Evolutionary conservation across 2,797 vertebrate genomes (phyloP), one percentile per base, ranked within the genome.

Genomic region (Rousettus madagascariensis): DNA sequence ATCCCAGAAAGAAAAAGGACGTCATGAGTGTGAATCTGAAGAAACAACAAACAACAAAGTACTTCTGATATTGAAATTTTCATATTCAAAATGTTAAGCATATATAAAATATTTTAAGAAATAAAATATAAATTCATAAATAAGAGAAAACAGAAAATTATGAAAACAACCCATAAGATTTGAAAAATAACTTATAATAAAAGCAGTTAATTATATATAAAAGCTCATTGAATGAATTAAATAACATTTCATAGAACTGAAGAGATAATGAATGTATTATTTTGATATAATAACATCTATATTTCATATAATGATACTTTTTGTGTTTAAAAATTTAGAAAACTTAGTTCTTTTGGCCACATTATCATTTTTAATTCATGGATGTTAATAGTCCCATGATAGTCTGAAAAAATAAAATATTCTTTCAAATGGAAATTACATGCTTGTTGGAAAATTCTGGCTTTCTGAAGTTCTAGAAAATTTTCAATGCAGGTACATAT

Each of bases 381-480:
- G 36, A 59, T 24, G 36, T 53, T 63, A 86, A 41, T 41, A 65
- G 5, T 61, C 43, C 46, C 9, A 68, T 33, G 46, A 43, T 94
- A 69, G 41, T 87, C 46, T 95, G 49, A 92, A 86, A 95, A 68
- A 38, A 26, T 68, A 2, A 84, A 30, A 90, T 59, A 46, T 57
- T 86, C 2, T 28, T 79, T 57, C 22, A 84, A 69, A 84, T 57
- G 3, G 20, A 20, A 93, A 82, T 68, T 68, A 86, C 4, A 83
- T 41, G 33, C 11, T 28, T 43, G 30, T 43, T 28, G 19, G 15
- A 12, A 96, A 55, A 84, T 84, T 92, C 20, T 38, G 13, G 12
- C 8, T 88, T 93, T 75, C 26, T 93, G 36, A 95, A 87, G 57
- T 65, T 82, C 19, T 19, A 71, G 7, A 71, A 85, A 80, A 85